These are phyloP conservation scores for Tretioscincus oriximinensis DNA, from an alignment of 2,113 vertebrate genomes.

Conservation along the genomic window DNA sequence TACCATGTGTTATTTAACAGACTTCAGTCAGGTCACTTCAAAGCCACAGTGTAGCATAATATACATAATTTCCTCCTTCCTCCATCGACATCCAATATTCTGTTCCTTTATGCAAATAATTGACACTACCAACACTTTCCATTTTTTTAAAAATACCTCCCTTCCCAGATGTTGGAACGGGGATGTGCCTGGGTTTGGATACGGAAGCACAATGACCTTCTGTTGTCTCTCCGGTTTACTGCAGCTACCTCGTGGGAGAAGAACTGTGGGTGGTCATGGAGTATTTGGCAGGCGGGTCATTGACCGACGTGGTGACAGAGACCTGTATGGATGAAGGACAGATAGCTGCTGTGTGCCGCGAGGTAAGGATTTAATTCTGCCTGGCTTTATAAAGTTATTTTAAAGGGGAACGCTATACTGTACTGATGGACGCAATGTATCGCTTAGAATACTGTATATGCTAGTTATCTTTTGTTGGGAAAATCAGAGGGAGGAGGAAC, in stretches of 20 bases:
- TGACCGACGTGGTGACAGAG: conserved; percentile 95
- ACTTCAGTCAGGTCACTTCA: too few species aligned
- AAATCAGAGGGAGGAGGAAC: not conserved
- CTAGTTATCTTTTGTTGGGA: not conserved
- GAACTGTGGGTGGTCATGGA: conserved; percentile 99
- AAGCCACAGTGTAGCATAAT: too few species aligned
- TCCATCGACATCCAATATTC: not conserved
- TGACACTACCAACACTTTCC: not conserved
- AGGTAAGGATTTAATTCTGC: conserved; percentile 73
- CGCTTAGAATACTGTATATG: too few species aligned
- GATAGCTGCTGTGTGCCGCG: conserved; percentile 94
- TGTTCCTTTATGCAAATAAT: too few species aligned
- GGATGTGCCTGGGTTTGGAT: not conserved
- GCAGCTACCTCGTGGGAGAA: conserved; percentile 95
- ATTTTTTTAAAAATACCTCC: not conserved
- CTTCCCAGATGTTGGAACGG: not conserved
- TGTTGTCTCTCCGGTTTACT: conserved; percentile 23
- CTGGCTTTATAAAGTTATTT: too few species aligned
- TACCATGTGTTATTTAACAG: too few species aligned
- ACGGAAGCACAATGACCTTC: not conserved
- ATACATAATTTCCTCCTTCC: too few species aligned
- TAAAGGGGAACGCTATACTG: not conserved
- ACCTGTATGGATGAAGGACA: conserved; percentile 98
- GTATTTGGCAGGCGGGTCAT: conserved; percentile 93
- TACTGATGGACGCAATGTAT: not conserved